Evolutionary conservation across 2,888 invertebrate species (phyloP), one percentile per base, ranked within the genome.

Genomic region (Parnassius mnemosyne): DNA sequence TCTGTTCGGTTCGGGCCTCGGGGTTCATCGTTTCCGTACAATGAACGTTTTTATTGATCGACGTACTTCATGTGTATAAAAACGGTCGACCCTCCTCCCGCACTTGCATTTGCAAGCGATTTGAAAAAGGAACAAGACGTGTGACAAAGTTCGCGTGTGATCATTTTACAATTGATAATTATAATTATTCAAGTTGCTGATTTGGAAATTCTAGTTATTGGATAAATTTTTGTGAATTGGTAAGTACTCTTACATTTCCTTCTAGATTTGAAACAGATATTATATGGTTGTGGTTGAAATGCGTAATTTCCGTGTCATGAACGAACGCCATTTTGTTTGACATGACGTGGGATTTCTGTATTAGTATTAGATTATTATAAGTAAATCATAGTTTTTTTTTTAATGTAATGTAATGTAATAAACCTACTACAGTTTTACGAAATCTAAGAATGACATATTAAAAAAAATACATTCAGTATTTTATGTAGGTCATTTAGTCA

Each of bases 71-170:
- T n/a, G 42, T 55, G 51, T 60, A 60, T 60, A 60, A 63, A 60
- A 53, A 16, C 55, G 56, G 9, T 16, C 20, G 43, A 7, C 56
- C 55, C 60, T 51, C 57, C 63, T 60, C 63, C 63, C 63, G 59
- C 63, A 13, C 56, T 51, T 42, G 51, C 63, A 63, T 63, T 63
- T 41, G 43, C 59, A 46, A 53, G 60, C 49, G 60, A 59, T 9
- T 63, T 56, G 60, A 63, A 63, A 63, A 63, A 63, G 63, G 59
- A 63, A 60, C 42, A 60, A 63, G 63, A 63, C 63, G 63, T 63
- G 63, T 60, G 55, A 63, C 59, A 50, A 51, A 63, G 52, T 53
- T 60, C 60, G 56, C 56, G 47, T 60, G 63, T 60, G 59, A 63
- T 56, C 63, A 63, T 63, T 60, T 47, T 60, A 56, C 54, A 63